A percentile compares a stretch with the other conserved stretches of the same genome.
phyloP scores from a whole-genome alignment of 2,888 invertebrate species.

The Athalia rosae region DNA sequence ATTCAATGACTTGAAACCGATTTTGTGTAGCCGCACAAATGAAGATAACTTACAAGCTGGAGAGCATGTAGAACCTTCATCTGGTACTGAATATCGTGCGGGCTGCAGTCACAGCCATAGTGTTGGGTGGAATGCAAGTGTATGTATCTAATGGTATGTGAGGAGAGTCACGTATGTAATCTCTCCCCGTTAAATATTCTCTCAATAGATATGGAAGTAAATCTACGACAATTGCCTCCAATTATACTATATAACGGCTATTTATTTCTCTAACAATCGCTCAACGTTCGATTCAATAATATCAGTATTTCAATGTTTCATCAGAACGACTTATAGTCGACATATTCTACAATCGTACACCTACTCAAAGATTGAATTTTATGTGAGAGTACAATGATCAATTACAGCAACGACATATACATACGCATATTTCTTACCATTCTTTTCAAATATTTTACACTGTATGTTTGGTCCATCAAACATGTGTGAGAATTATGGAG shows the following conservation, averaged over 20 bases:
- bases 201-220: constrained; percentile 32
- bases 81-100: not conserved
- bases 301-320: not conserved
- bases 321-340: not conserved
- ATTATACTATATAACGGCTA: constrained; percentile 22
- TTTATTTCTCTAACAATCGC: not conserved
- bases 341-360: constrained; percentile 12
- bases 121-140: constrained; percentile 17
- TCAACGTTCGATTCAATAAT: not conserved
- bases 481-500: too few species aligned
- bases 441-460: too few species aligned
- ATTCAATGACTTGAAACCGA: not conserved
- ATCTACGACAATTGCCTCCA: constrained; percentile 34
- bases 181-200: constrained; percentile 12
- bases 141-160: not conserved
- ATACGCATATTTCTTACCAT: not conserved
- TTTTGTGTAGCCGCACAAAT: not conserved
- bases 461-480: too few species aligned
- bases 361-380: not conserved
- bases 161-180: constrained; percentile 13
- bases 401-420: not conserved
- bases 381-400: constrained; percentile 16
- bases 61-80: not conserved
- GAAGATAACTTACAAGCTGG: not conserved
- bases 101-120: constrained; percentile 14